phyloP scores from a whole-genome alignment of 2,797 vertebrate species.

The Coendou prehensilis region DNA sequence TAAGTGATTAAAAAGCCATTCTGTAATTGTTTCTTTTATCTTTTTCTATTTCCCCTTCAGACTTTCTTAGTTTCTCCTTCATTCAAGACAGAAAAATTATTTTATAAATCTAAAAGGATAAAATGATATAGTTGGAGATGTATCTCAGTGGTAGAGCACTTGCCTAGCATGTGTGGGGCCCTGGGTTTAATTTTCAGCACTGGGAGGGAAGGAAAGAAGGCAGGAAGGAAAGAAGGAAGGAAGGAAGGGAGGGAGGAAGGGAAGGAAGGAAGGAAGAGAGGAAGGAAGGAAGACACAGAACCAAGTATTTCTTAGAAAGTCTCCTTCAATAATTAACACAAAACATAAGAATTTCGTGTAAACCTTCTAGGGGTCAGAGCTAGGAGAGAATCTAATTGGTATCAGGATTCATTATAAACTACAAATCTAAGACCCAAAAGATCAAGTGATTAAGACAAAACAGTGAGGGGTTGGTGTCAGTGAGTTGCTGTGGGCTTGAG shows the following conservation, averaged over 20 bases:
- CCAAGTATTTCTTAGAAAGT: neutral
- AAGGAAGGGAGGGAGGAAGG: too few species aligned
- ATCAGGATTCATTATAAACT: neutral
- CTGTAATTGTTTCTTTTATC: neutral
- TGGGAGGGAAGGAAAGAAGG: neutral
- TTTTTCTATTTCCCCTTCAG: neutral
- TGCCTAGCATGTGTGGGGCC: neutral
- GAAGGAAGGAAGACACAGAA: neutral
- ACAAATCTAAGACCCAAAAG: slow-evolving; percentile 6
- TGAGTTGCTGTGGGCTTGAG: neutral
- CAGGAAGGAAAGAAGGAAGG: too few species aligned
- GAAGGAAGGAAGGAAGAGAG: neutral
- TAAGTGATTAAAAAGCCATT: neutral
- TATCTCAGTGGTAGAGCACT: neutral
- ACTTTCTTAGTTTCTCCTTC: slow-evolving; percentile 2
- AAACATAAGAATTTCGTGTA: neutral
- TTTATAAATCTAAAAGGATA: slow-evolving; percentile 37
- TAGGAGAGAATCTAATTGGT: neutral
- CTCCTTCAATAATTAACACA: neutral
- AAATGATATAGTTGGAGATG: neutral
- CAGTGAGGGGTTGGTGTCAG: neutral
- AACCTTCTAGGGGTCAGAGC: neutral
- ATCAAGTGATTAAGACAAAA: neutral
- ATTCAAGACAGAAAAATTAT: neutral
- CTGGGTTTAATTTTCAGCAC: neutral